These are phyloP conservation scores for Seriola rivoliana DNA, from an alignment of 2,113 vertebrate species.

Conservation along the genomic window DNA sequence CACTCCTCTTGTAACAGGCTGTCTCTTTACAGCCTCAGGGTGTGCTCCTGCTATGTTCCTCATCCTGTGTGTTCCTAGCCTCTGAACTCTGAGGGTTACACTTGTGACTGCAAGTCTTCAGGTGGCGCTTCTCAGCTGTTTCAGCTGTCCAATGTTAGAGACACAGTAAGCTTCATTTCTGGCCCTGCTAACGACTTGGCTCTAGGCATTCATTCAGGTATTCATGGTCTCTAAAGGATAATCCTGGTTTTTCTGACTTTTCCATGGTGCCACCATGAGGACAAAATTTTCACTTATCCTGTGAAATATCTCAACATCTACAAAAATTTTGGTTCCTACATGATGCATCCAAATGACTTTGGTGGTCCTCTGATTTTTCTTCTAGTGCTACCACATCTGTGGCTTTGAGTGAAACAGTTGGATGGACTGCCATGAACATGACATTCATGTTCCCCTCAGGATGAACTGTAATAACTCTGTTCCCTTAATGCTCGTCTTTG, in stretches of 20 bases:
- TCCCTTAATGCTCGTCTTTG: too few species aligned
- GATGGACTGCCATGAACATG: too few species aligned
- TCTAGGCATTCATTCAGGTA: neutral
- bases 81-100: neutral
- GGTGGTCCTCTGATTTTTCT: too few species aligned
- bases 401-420: too few species aligned
- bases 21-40: slow-evolving; percentile 10
- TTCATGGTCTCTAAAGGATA: neutral
- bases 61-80: neutral
- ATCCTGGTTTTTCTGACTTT: neutral
- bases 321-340: neutral
- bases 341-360: neutral
- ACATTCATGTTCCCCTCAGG: too few species aligned
- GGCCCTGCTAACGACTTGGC: neutral
- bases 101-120: neutral
- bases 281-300: too few species aligned
- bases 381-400: too few species aligned
- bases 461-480: too few species aligned
- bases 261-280: too few species aligned
- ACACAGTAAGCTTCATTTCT: too few species aligned
- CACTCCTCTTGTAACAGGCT: neutral
- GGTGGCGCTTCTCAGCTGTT: neutral
- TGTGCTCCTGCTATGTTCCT: neutral
- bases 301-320: neutral
- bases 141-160: neutral